Conservation (phyloP, 2,888 invertebrate species). For the Pandemis cinnamomeana region DNA sequence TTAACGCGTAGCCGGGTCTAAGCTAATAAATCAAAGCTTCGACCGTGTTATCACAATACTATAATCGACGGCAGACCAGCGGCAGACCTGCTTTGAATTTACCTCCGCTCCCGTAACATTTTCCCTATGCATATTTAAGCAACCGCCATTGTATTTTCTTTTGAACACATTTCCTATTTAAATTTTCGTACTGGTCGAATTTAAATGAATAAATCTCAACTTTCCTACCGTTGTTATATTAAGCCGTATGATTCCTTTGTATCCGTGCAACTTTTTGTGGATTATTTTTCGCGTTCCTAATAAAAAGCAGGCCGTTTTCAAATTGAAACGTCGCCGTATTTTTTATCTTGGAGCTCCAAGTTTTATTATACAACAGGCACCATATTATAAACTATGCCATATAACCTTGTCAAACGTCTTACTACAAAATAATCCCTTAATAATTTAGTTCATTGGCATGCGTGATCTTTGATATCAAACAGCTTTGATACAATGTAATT, state of each 20-base stretch:
- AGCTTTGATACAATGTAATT: slow-evolving; percentile 38
- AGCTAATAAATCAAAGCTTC: not conserved
- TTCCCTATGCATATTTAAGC: slow-evolving; percentile 38
- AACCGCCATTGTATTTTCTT: slow-evolving; percentile 36
- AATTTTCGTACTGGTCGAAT: slow-evolving; percentile 39
- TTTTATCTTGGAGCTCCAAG: not conserved
- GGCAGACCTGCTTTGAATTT: slow-evolving; percentile 13
- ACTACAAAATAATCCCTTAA: slow-evolving; percentile 19
- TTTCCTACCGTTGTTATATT: slow-evolving; percentile 32
- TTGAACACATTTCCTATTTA: slow-evolving; percentile 40
- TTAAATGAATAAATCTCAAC: slow-evolving; percentile 42
- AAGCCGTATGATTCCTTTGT: slow-evolving; percentile 40
- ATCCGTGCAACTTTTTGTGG: slow-evolving; percentile 31
- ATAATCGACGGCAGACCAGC: slow-evolving; percentile 15
- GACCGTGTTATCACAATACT: not conserved
- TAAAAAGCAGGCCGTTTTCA: slow-evolving; percentile 16
- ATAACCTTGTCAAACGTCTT: not conserved
- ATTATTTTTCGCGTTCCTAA: slow-evolving; percentile 34
- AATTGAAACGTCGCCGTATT: slow-evolving; percentile 18
- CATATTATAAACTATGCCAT: not conserved
- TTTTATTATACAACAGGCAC: not conserved
- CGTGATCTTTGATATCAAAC: slow-evolving; percentile 35
- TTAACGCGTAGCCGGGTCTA: not conserved
- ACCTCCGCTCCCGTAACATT: slow-evolving; percentile 28
- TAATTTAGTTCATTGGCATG: slow-evolving; percentile 26